Base-by-base conservation (phyloP, 2,888 invertebrate genomes). In the Cinara cedri region DNA sequence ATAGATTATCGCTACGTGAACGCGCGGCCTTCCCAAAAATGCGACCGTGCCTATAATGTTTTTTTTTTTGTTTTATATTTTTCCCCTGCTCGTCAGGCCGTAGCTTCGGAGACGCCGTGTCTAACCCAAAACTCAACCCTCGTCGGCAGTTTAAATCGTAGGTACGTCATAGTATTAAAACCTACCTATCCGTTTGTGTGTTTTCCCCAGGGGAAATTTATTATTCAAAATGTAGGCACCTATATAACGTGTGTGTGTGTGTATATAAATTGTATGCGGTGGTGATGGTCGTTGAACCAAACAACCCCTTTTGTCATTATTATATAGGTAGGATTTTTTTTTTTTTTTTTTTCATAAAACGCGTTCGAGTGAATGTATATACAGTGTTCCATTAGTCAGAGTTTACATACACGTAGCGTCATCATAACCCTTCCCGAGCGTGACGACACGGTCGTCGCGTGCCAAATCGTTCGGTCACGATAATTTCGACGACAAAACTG, bases 191-290 rank as follows among this genome's bases (percentile, higher is more conserved):
- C 9, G 51, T 57, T 44, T n/a, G n/a, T n/a, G n/a, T n/a, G n/a
- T n/a, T n/a, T n/a, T 55, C 71, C 71, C 72, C 26, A 49, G 46
- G 60, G n/a, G 72, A 60, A 57, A 72, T 72, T 19, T 62, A 72
- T 72, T 11, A 72, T 72, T 72, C 72, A 72, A 72, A 72, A 72
- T 19, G 72, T 62, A 26, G n/a, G n/a, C n/a, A n/a, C n/a, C n/a
- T n/a, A n/a, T n/a, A n/a, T n/a, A n/a, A n/a, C n/a, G n/a, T n/a
- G n/a, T n/a, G n/a, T n/a, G n/a, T n/a, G n/a, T n/a, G n/a, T n/a
- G n/a, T n/a, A n/a, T n/a, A n/a, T n/a, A n/a, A n/a, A n/a, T n/a
- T n/a, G n/a, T n/a, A 3, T 4, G 9, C 9, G 11, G 34, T 34
- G 6, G 6, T 24, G 0, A 68, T 62, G 72, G 72, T 72, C 62